Evolutionary conservation across 2,113 vertebrate genomes (phyloP).

Genomic region (Microtus ochrogaster): DNA sequence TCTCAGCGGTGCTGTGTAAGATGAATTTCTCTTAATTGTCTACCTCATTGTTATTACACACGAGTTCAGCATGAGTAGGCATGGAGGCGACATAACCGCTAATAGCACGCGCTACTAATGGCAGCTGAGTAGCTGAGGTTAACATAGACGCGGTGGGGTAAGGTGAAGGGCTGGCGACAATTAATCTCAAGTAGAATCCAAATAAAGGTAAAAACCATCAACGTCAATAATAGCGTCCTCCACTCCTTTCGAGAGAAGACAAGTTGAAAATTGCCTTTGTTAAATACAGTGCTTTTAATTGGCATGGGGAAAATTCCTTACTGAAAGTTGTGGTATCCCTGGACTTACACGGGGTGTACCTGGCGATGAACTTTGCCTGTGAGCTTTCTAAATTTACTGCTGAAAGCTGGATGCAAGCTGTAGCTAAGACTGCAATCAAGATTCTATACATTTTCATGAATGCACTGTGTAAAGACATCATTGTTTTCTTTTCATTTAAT

Average conservation of each 20-base stretch:
- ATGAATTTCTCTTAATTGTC: conserved; percentile 77
- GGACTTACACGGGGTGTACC: neutral
- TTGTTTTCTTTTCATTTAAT: neutral
- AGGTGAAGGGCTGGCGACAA: neutral
- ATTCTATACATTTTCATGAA: neutral
- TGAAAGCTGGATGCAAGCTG: neutral
- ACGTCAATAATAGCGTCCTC: conserved; percentile 1
- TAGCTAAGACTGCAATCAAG: neutral
- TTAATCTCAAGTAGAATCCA: conserved; percentile 60
- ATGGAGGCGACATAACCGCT: neutral
- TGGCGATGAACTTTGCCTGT: neutral
- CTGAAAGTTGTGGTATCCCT: neutral
- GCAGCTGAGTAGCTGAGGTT: conserved; percentile 31
- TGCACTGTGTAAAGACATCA: neutral
- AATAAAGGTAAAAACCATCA: conserved; percentile 21
- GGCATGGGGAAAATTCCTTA: neutral
- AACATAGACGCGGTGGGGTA: conserved; percentile 53
- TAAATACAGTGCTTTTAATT: conserved; percentile 37
- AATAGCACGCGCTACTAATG: conserved; percentile 34
- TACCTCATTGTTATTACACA: conserved; percentile 79
- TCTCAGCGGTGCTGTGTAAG: conserved; percentile 70
- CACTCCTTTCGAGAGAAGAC: neutral
- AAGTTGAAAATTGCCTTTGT: conserved; percentile 12
- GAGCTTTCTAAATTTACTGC: conserved; percentile 18
- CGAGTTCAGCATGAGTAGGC: conserved; percentile 57